These are phyloP conservation scores for Aselliscus stoliczkanus DNA, from an alignment of 2,797 vertebrate genomes.

Conservation along the genomic window DNA sequence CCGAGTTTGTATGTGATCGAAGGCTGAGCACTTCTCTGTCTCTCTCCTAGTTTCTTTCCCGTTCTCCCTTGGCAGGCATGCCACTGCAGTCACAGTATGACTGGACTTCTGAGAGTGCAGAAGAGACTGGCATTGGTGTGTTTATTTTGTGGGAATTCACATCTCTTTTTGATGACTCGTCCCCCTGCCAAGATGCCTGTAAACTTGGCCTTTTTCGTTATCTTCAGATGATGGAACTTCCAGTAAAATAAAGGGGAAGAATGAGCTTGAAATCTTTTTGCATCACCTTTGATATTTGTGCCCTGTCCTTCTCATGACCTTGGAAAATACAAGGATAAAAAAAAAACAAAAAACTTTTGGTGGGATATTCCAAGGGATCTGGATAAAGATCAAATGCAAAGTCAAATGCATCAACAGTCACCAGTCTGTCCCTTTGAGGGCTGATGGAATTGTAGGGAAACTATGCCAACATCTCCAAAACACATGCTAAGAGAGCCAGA, in stretches of 20 bases:
- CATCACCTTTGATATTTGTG: not conserved
- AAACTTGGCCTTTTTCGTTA: slow-evolving; percentile 46
- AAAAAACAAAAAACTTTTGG: not conserved
- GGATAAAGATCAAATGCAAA: not conserved
- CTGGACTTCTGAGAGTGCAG: not conserved
- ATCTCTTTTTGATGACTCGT: not conserved
- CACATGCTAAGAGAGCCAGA: not conserved
- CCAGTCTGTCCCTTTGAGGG: not conserved
- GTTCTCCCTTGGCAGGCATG: not conserved
- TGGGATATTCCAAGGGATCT: not conserved
- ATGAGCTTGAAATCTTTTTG: not conserved
- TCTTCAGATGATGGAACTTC: slow-evolving; percentile 43
- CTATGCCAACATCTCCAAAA: not conserved
- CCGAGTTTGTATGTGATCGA: not conserved
- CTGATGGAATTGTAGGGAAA: not conserved
- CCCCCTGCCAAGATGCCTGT: slow-evolving; percentile 44
- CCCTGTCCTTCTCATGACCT: slow-evolving; percentile 24
- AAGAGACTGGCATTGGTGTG: slow-evolving; percentile 12
- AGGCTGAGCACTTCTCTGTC: not conserved
- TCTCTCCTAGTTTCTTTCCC: not conserved
- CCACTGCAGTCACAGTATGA: not conserved
- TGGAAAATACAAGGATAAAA: not conserved
- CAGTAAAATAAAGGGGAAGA: slow-evolving; percentile 69
- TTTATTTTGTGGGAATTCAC: slow-evolving; percentile 53
- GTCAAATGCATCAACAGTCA: not conserved